A percentile compares a stretch with the other conserved stretches of the same genome.
These are phyloP conservation scores for Mesoligia furuncula DNA, from an alignment of 2,888 invertebrate species.

Conservation along the genomic window DNA sequence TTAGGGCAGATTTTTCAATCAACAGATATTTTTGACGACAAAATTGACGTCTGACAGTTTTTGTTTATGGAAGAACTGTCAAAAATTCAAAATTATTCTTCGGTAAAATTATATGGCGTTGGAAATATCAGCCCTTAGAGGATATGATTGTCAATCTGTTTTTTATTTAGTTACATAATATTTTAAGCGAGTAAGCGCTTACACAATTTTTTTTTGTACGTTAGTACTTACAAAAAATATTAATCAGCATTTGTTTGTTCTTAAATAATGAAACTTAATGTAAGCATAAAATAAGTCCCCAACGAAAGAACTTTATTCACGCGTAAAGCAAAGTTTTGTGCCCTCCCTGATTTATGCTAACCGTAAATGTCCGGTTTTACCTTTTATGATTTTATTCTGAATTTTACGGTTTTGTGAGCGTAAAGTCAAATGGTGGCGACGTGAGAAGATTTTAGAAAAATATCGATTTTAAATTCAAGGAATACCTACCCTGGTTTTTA, in stretches of 20 bases:
- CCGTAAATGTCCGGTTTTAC: conserved; percentile 62
- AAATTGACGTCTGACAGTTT: no score
- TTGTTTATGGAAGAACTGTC: no score
- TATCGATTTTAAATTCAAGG: conserved; percentile 14
- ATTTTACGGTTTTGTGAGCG: conserved; percentile 61
- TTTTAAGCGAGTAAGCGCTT: not conserved
- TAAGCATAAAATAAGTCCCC: conserved; percentile 19
- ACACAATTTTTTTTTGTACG: not conserved
- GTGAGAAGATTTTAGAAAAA: conserved; percentile 58
- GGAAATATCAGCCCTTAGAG: not conserved
- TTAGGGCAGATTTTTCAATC: not conserved
- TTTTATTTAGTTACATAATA: not conserved
- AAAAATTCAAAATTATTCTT: no score
- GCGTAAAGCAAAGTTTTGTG: conserved; percentile 62
- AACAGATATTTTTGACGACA: no score
- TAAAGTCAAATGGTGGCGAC: conserved; percentile 52
- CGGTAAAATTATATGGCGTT: no score
- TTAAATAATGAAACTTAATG: conserved; percentile 7
- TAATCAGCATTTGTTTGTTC: not conserved
- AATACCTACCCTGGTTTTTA: not conserved
- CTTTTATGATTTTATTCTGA: conserved; percentile 66
- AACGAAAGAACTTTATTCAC: conserved; percentile 62
- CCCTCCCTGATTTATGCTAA: conserved; percentile 61
- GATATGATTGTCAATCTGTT: conserved; percentile 22
- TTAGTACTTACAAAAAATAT: not conserved